Evolutionary conservation across 2,113 vertebrate species (phyloP).

Genomic region (Bufo gargarizans): DNA sequence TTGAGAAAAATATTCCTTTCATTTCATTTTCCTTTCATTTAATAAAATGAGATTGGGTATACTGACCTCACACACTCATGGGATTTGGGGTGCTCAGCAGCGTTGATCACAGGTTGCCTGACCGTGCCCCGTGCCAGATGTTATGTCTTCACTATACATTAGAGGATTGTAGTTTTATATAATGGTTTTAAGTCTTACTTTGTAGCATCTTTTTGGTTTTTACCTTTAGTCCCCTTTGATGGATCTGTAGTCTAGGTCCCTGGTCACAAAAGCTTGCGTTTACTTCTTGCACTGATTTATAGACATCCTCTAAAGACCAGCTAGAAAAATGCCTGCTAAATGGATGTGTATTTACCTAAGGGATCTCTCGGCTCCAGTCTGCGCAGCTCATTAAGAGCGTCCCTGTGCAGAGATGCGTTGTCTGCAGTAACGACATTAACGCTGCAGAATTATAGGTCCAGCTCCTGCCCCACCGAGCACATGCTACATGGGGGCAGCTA

Average conservation of each 20-base stretch:
- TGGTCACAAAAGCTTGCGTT: not conserved
- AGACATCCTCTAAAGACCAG: not conserved
- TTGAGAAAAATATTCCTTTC: too few relatives aligned
- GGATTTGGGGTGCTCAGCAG: too few relatives aligned
- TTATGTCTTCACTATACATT: not conserved
- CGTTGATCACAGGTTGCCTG: not conserved
- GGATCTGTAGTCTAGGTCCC: not conserved
- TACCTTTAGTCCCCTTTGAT: not conserved
- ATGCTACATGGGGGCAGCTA: not conserved
- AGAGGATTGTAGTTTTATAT: not conserved
- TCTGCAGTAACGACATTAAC: not conserved
- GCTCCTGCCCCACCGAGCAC: not conserved
- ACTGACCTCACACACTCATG: too few relatives aligned
- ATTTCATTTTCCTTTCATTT: too few relatives aligned
- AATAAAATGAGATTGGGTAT: too few relatives aligned
- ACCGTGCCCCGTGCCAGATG: not conserved
- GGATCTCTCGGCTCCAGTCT: not conserved
- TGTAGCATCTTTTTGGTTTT: too few relatives aligned
- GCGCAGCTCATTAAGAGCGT: not conserved
- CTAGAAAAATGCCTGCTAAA: conserved; percentile 10
- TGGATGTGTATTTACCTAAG: not conserved
- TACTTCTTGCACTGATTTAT: not conserved
- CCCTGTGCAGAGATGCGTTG: not conserved
- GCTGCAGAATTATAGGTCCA: not conserved
- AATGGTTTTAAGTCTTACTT: too few relatives aligned